Evolutionary conservation across 2,888 invertebrate species (phyloP).

Genomic region (Ferdinandea cuprea): DNA sequence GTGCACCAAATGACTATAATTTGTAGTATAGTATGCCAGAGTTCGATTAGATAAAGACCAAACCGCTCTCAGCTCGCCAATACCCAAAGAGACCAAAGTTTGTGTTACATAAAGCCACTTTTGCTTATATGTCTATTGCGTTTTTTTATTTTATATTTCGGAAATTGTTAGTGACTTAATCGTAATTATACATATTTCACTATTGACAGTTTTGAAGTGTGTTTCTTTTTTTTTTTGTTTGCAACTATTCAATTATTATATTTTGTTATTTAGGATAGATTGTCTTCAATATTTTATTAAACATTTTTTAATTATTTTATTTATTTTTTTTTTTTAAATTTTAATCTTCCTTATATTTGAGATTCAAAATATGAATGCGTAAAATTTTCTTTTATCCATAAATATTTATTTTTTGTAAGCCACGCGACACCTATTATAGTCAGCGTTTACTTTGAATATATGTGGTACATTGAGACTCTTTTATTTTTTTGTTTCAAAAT

Average conservation of each 20-base stretch:
- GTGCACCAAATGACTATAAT: too few species aligned
- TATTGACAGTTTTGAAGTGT: neutral
- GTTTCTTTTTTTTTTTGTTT: neutral
- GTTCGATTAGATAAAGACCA: neutral
- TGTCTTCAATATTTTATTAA: constrained; percentile 60
- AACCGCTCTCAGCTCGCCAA: neutral
- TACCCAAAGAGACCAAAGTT: too few species aligned
- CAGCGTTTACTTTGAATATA: constrained; percentile 25
- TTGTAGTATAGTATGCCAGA: too few species aligned
- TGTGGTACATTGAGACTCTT: constrained; percentile 69
- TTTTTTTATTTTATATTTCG: too few species aligned
- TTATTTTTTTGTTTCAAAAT: constrained; percentile 46
- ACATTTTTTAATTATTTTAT: constrained; percentile 2
- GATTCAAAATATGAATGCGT: neutral
- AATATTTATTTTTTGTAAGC: constrained; percentile 24
- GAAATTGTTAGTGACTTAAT: too few species aligned
- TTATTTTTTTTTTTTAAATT: neutral
- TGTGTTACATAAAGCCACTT: too few species aligned
- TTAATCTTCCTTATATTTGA: neutral
- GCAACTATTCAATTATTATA: neutral
- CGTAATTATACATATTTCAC: too few species aligned
- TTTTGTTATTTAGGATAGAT: constrained; percentile 55
- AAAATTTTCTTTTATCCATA: constrained; percentile 12
- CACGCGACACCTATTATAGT: constrained; percentile 21
- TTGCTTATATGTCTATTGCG: too few species aligned